Conservation (phyloP, 2,797 vertebrate genomes). For the Siniperca obscura region DNA sequence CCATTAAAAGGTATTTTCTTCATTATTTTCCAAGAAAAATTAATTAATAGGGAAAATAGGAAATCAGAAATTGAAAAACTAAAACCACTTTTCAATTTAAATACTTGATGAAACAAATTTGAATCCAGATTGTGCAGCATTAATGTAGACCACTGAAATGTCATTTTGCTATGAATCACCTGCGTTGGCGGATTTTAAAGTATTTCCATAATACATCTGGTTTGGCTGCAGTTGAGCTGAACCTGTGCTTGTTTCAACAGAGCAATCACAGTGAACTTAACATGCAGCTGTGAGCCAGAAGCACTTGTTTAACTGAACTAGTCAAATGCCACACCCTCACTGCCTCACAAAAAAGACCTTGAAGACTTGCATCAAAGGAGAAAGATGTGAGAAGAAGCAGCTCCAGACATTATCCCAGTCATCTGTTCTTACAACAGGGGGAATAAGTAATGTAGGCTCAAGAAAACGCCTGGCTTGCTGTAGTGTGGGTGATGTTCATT, state of each 20-base stretch:
- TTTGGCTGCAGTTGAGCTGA: conserved; percentile 1
- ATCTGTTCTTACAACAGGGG: conserved; percentile 63
- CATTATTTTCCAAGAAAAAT: neutral
- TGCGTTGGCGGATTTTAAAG: neutral
- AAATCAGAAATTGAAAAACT: neutral
- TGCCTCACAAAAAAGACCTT: conserved; percentile 31
- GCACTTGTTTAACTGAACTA: conserved; percentile 1
- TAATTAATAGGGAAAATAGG: neutral
- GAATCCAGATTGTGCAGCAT: neutral
- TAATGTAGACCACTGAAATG: neutral
- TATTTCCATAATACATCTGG: neutral
- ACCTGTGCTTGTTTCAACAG: neutral
- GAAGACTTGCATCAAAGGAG: conserved; percentile 51
- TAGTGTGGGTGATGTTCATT: conserved; percentile 71
- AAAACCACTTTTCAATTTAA: neutral
- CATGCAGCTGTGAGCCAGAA: conserved; percentile 3
- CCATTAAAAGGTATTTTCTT: neutral
- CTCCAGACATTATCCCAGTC: conserved; percentile 52
- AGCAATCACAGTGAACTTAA: neutral
- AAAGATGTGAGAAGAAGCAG: conserved; percentile 47
- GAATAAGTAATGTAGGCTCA: conserved; percentile 73
- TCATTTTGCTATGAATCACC: conserved; percentile 4
- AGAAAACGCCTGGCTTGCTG: conserved; percentile 59
- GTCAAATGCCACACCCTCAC: conserved; percentile 30
- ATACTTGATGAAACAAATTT: neutral